Evolutionary conservation across 2,113 vertebrate species (phyloP).

Genomic region (Spheniscus mendiculus): DNA sequence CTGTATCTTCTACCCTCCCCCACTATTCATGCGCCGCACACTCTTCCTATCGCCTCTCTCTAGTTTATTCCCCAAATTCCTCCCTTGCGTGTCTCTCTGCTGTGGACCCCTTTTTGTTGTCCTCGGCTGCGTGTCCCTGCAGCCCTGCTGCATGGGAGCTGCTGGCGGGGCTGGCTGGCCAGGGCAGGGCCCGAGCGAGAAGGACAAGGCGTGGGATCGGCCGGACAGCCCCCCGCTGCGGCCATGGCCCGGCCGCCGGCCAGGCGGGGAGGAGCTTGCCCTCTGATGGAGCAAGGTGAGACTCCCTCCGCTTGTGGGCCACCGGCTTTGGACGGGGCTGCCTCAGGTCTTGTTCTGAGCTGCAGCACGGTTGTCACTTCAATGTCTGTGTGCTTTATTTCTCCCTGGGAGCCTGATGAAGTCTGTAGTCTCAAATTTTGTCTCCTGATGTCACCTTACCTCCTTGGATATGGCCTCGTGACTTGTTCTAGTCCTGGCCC

Average conservation of each 20-base stretch:
- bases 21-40: background rate
- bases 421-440: background rate
- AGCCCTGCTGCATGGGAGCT: background rate
- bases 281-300: background rate
- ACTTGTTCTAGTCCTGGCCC: background rate
- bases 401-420: background rate
- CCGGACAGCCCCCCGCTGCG: accelerated
- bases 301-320: background rate
- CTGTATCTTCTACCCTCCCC: conserved; percentile 59
- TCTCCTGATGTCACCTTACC: background rate
- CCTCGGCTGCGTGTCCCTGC: accelerated
- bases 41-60: conserved; percentile 22
- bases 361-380: background rate
- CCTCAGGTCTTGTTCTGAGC: background rate
- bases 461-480: background rate
- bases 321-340: accelerated
- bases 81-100: background rate
- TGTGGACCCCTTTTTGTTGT: background rate
- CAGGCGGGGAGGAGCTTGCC: background rate
- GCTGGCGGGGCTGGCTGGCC: background rate
- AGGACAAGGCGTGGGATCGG: background rate
- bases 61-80: conserved; percentile 15
- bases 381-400: background rate
- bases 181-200: accelerated
- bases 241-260: accelerated